Evolutionary conservation across 1,140 invertebrate genomes (phyloP), one percentile per base, ranked within the genome.

Genomic region (Chironomus tepperi): DNA sequence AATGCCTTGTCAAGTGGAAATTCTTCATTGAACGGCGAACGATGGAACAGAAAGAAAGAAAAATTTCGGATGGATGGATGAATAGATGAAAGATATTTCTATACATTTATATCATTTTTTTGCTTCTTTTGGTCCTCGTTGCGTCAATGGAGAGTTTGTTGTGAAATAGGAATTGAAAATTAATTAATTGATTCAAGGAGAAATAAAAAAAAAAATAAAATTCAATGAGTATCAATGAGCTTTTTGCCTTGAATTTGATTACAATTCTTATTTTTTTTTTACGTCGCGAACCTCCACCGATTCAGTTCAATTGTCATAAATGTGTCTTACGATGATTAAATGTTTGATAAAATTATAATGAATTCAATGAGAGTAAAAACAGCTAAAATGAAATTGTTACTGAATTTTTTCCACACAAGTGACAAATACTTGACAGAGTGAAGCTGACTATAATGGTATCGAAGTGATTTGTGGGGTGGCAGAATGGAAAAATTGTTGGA

Each of bases 161-260:
- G 24, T 43, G 73, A 18, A 73, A 73, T 43, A 43, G 73, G 24
- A 43, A 73, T 24, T 42, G 43, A 43, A 73, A 73, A 43, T 73
- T 73, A 73, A 73, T 73, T 73, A 75, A 75, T 65, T 43, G 64
- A 75, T 75, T 76, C 43, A 18, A 73, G 43, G 34, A 12, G 73
- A 34, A 47, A 43, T 15, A 57, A 57, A n/a, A n/a, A n/a, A n/a
- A n/a, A n/a, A n/a, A n/a, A n/a, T n/a, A n/a, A n/a, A 18, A 70
- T 16, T 70, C 65, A 70, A 70, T 70, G 19, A 21, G 65, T 70
- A 70, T 70, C 47, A 57, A 57, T 57, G 47, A 57, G 47, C 12
- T n/a, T 57, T 57, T 57, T 16, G 65, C 65, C 65, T 70, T 70
- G 65, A 70, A 70, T 70, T 70, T 18, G 19, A 70, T 70, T 70